Base-by-base conservation (phyloP, 2,888 invertebrate genomes). In the Alitta virens region DNA sequence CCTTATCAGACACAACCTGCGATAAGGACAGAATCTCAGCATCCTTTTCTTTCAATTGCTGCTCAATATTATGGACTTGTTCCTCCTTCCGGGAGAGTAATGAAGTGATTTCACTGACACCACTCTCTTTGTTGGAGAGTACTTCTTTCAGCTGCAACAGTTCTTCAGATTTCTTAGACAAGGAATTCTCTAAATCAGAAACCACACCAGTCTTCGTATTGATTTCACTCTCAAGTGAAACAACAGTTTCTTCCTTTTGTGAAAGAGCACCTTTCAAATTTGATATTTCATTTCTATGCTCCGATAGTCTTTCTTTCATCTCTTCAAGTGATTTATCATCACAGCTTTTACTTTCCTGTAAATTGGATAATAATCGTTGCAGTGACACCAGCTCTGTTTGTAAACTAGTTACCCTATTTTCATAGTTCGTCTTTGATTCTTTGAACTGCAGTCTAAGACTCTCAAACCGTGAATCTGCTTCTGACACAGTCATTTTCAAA, bases 271-370 rank as follows among this genome's bases (percentile, higher is more conserved):
- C 26, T 21, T 26, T 49, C 2, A 57, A 25, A 57, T 16, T 49
- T 27, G 26, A 25, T 3, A 46, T 33, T 21, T 57, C 46, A 9
- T 46, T 27, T 26, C 27, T 49, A n/a, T 46, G 43, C 25, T 57
- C 33, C 9, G 38, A 51, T n/a, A 59, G 49, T 33, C 49, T 59
- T n/a, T 38, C 59, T 23, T 27, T 51, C 25, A 59, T 23, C 25
- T 59, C 51, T n/a, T 59, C 33, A 12, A 59, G 51, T 52, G 27
- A 24, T 23, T 52, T 21, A 18, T 59, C 59, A 18, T 59, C 51
- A 21, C 38, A 51, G 21, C 23, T 18, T 16, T 50, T n/a, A n/a
- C 9, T 38, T 33, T 59, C 59, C 23, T 51, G 40, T 33, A 33
- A 33, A 33, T 33, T 49, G 1, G 18, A 27, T 9, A 49, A 46